These are phyloP conservation scores for Tarsius wallacei DNA, from an alignment of 2,797 vertebrate genomes.

Conservation along the genomic window DNA sequence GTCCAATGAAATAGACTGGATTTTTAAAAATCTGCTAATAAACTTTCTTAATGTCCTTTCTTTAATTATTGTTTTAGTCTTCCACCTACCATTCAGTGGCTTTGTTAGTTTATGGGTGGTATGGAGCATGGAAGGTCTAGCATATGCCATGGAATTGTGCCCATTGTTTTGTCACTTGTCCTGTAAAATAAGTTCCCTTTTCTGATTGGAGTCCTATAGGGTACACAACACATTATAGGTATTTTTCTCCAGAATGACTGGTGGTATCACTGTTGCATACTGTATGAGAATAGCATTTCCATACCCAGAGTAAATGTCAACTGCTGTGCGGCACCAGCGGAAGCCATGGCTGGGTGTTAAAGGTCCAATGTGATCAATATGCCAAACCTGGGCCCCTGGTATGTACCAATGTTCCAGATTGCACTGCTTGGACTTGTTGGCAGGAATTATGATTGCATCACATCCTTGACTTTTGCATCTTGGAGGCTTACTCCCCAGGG, in stretches of 20 bases:
- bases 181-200: not conserved
- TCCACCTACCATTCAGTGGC: accelerated
- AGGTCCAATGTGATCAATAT: not conserved
- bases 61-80: not conserved
- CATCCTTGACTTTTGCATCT: no score
- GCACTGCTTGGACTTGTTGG: not conserved
- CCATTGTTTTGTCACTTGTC: not conserved
- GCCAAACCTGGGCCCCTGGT: not conserved
- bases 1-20: no score
- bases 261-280: no score
- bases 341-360: not conserved
- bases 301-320: not conserved
- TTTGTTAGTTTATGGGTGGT: not conserved
- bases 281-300: not conserved
- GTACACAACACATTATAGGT: not conserved
- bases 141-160: no score
- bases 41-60: not conserved
- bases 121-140: not conserved
- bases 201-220: not conserved
- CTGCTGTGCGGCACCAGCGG: not conserved
- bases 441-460: no score
- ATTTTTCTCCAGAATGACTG: not conserved
- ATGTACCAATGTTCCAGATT: no score
- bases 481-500: not conserved
- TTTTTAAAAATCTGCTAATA: no score